These are phyloP conservation scores for Distichodus sexfasciatus DNA, from an alignment of 2,797 vertebrate genomes.

Conservation along the genomic window DNA sequence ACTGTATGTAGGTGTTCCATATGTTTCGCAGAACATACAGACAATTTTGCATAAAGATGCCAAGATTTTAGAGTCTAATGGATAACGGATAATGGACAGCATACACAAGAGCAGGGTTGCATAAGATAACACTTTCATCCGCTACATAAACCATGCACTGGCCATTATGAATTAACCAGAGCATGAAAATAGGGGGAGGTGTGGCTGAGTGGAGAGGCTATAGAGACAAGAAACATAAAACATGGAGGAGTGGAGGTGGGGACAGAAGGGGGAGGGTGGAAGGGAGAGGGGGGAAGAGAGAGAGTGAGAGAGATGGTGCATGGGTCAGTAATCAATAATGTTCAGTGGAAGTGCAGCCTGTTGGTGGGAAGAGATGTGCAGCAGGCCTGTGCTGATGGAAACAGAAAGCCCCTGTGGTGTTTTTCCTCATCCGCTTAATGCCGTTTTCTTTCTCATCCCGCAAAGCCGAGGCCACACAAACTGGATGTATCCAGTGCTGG, in stretches of 20 bases:
- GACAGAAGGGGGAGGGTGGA: neutral
- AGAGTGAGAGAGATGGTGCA: neutral
- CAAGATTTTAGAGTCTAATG: neutral
- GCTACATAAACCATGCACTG: neutral
- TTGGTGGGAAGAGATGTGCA: conserved; percentile 23
- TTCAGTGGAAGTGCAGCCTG: conserved; percentile 22
- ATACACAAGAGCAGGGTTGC: neutral
- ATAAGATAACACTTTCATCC: neutral
- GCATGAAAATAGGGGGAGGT: neutral
- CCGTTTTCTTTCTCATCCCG: conserved; percentile 10
- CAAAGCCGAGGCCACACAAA: conserved; percentile 12
- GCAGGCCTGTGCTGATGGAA: conserved; percentile 25
- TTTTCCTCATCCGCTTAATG: conserved; percentile 36
- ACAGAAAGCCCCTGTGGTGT: conserved; percentile 26
- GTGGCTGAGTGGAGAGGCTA: neutral
- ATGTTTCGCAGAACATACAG: conserved; percentile 20
- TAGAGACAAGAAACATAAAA: neutral
- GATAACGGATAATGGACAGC: conserved; percentile 1
- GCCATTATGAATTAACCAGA: conserved; percentile 9
- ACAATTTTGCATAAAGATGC: neutral
- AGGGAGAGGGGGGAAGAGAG: neutral
- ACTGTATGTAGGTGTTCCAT: conserved; percentile 26
- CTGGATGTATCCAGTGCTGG: neutral
- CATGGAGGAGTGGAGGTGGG: neutral
- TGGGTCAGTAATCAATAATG: conserved; percentile 32